These are phyloP conservation scores for Lophura nycthemera DNA, from an alignment of 2,113 vertebrate species.

Conservation along the genomic window DNA sequence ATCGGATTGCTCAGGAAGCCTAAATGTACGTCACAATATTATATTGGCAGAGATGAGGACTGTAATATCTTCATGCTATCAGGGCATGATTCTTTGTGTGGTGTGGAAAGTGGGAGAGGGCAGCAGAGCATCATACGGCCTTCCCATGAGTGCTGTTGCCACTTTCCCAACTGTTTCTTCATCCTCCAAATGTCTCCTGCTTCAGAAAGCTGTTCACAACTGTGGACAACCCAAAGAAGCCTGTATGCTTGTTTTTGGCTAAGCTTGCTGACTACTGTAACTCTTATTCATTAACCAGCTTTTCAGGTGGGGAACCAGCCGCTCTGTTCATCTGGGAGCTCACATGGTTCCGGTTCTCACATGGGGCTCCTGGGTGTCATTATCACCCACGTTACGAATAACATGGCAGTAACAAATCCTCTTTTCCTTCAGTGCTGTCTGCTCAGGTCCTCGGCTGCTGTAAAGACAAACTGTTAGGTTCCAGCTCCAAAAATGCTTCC, in stretches of 20 bases:
- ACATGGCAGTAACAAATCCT: neutral
- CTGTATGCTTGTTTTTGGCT: neutral
- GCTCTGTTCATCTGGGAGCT: neutral
- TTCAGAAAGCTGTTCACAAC: neutral
- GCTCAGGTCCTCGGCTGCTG: neutral
- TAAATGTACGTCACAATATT: neutral
- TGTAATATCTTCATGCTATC: neutral
- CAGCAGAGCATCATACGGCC: neutral
- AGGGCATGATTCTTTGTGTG: fast-evolving
- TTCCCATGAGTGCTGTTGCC: neutral
- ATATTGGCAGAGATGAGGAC: neutral
- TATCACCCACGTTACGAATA: neutral
- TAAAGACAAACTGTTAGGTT: neutral
- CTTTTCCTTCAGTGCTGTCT: neutral
- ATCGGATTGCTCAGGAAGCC: neutral
- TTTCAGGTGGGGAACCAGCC: neutral
- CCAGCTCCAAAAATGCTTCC: neutral
- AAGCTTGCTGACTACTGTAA: neutral
- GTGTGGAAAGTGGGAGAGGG: neutral
- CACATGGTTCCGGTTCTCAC: neutral
- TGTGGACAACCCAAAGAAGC: fast-evolving
- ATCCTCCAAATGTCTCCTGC: neutral
- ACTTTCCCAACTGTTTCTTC: neutral
- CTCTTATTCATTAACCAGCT: neutral
- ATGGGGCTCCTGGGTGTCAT: fast-evolving